Conservation (phyloP, 1,140 invertebrate genomes). For the Halictus rubicundus region DNA sequence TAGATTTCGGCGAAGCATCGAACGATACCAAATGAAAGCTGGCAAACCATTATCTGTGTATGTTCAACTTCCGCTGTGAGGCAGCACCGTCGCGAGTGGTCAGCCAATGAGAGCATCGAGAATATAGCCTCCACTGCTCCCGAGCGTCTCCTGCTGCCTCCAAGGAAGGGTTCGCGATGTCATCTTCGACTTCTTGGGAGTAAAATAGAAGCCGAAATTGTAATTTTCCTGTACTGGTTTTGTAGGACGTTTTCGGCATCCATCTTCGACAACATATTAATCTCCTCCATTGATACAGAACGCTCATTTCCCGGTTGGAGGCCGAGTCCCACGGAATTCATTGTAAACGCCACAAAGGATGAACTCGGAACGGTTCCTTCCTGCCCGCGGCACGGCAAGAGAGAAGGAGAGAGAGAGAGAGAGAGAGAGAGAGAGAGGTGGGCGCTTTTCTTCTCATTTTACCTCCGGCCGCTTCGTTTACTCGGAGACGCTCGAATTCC, state of each 20-base stretch:
- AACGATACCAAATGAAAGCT: no score
- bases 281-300: background rate
- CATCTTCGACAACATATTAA: background rate
- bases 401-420: no score
- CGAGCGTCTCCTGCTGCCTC: no score
- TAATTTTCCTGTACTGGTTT: background rate
- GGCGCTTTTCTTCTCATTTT: background rate
- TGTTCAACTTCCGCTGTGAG: no score
- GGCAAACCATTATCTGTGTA: no score
- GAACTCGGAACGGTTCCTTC: background rate
- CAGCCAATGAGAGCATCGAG: no score
- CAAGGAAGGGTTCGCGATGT: no score
- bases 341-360: background rate
- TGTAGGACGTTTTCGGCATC: background rate
- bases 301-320: background rate
- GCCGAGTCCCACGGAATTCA: background rate
- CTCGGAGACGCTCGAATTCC: slow-evolving; percentile 34
- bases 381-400: background rate
- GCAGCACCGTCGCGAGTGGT: no score
- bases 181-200: background rate
- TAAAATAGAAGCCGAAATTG: background rate
- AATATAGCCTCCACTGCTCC: no score
- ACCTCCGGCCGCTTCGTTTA: slow-evolving; percentile 8
- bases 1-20: no score
- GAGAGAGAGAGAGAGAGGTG: background rate